Evolutionary conservation across 2,888 invertebrate species (phyloP), one percentile per base, ranked within the genome.

Genomic region (Palloptera scutellata): DNA sequence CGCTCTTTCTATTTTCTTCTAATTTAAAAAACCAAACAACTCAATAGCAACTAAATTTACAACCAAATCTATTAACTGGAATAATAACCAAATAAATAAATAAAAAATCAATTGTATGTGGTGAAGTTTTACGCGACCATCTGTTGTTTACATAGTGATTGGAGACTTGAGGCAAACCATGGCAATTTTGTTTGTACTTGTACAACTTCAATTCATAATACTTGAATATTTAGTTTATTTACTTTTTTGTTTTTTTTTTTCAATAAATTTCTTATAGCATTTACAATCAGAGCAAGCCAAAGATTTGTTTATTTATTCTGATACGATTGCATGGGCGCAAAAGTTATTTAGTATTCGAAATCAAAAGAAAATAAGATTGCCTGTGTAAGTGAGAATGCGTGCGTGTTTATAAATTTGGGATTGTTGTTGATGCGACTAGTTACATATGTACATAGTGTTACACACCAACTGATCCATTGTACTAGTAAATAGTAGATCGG

Each of bases 221-320:
- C 30, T 30, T 30, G 30, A 30, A 30, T 30, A 30, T 30, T 30
- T 30, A 2, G 6, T 30, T 30, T 30, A 4, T 30, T 30, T 30
- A 4, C 2, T 30, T 30, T 45, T 30, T 1, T 48, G 19, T 40
- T 30, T 12, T 17, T 30, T 13, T 20, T 12, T 40, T 11, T 11
- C 12, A 20, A 40, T 20, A 40, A 48, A n/a, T 55, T 63, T 43
- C 48, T 63, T 30, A 55, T 4, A 30, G 17, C 40, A 45, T 63
- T 63, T 55, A 54, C 63, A 54, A 30, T 45, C 54, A 42, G 43
- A 15, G 45, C 40, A 51, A 4, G n/a, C n/a, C n/a, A n/a, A n/a
- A n/a, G 17, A 41, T 55, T 20, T 15, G 42, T 59, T 65, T 65
- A 59, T 65, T 65, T 65, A 65, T 41, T 65, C 58, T 53, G 59